phyloP scores from a whole-genome alignment of 2,113 vertebrate species.

The Sceloporus tristichus region DNA sequence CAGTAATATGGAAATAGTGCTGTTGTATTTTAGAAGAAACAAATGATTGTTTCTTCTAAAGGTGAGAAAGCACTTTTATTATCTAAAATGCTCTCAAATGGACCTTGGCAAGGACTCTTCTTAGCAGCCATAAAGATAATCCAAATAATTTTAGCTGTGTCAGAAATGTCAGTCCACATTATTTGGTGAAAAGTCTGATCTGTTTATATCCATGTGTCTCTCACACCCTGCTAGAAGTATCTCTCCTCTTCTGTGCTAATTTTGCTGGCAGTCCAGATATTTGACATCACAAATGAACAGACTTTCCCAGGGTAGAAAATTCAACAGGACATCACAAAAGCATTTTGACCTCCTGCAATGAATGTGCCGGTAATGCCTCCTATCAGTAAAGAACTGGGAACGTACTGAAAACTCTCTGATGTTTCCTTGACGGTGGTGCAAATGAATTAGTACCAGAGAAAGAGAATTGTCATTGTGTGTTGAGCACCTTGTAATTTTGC shows the following conservation, averaged over 20 bases:
- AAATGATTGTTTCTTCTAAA: neutral
- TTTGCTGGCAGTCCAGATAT: neutral
- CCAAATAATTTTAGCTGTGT: neutral
- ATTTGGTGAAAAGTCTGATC: neutral
- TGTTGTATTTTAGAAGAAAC: neutral
- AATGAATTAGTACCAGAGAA: constrained; percentile 67
- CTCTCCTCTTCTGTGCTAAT: neutral
- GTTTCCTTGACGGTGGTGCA: constrained; percentile 52
- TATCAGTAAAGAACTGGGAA: constrained; percentile 58
- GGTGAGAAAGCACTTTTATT: neutral
- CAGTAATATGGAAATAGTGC: neutral
- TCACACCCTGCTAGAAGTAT: constrained; percentile 21
- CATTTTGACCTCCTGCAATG: constrained; percentile 57
- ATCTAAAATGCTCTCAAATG: neutral
- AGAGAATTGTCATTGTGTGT: constrained; percentile 61
- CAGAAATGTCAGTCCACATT: neutral
- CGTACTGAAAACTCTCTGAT: constrained; percentile 40
- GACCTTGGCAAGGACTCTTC: constrained; percentile 10
- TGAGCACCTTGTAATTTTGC: constrained; percentile 72
- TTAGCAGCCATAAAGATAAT: neutral
- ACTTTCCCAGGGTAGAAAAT: constrained; percentile 64
- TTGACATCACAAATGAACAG: constrained; percentile 38
- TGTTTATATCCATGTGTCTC: constrained; percentile 2
- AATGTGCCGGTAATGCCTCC: constrained; percentile 54
- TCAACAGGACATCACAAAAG: constrained; percentile 63